Evolutionary conservation across 92 coral and sea anemone species (phyloP), one percentile per base, ranked within the genome.

Genomic region (Porites rus): DNA sequence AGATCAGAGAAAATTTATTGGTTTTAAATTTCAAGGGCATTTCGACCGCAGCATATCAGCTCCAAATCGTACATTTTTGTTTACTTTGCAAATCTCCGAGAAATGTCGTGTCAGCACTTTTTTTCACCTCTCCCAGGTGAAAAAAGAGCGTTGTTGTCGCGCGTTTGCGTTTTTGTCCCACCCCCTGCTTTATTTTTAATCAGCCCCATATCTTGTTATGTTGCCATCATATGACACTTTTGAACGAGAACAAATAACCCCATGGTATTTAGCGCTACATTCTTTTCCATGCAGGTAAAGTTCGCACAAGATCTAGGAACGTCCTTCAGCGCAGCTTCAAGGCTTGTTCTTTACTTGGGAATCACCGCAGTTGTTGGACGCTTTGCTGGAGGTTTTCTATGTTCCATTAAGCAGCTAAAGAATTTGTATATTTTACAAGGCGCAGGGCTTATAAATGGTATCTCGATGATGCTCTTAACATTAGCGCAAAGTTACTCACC

Each of bases 291-390:
- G 10, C 68, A 81, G 86, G 86, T 81, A 9, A 81, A 81, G 14
- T 81, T 24, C 66, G 59, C 77, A 2, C 31, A 28, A 70, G 86
- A 81, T 31, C 54, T 8, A 8, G 69, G 76, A 10, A 46, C 58
- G 10, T 61, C 86, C n/a, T 54, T 20, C 6, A 68, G 58, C 19
- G 58, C 56, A 71, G 25, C 86, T n/a, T 69, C 86, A 43, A 81
- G 77, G n/a, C 86, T 81, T 16, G 13, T 81, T 38, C 76, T 81
- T 4, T 81, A 38, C 59, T 16, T 81, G 77, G 86, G 86, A 69
- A 81, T 81, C 20, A 58, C 58, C 21, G 61, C 43, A 10, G 77
- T 81, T 50, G 13, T 81, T n/a, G 86, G 86, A 56, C 86, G 86
- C 18, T 70, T 81, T 59, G 69, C 43, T 2, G 58, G 78, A 4